A percentile compares a stretch with the other conserved stretches of the same genome.
Evolutionary conservation across 1,140 invertebrate species (phyloP).

Genomic region (Brachionus rubens): DNA sequence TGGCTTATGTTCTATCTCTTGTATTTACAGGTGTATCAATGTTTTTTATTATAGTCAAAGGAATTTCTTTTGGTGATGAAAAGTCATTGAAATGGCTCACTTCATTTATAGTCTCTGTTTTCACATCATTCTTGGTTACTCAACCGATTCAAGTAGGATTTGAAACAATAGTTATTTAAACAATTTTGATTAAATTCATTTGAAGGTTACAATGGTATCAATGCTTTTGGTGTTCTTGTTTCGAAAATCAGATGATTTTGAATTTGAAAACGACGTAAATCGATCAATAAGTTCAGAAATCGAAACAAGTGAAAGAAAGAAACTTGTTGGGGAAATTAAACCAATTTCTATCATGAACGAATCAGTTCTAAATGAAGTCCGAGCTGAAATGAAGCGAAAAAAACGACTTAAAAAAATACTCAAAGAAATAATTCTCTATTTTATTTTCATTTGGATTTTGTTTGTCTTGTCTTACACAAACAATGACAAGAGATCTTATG

Average conservation of each 20-base stretch:
- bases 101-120: slow-evolving; percentile 64
- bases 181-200: no score
- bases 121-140: slow-evolving; percentile 64
- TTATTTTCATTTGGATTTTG: background rate
- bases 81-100: slow-evolving; percentile 65
- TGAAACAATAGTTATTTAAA: no score
- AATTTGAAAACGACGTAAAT: no score
- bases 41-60: slow-evolving; percentile 64
- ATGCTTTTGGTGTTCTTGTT: no score
- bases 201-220: slow-evolving; percentile 59
- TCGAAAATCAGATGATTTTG: no score
- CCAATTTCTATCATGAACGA: no score
- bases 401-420: background rate
- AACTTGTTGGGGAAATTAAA: no score
- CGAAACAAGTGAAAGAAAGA: no score
- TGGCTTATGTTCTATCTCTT: slow-evolving; percentile 63
- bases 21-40: slow-evolving; percentile 59
- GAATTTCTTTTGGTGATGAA: slow-evolving; percentile 64
- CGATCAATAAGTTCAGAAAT: no score
- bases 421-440: slow-evolving; percentile 23
- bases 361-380: slow-evolving; percentile 51
- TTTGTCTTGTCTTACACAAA: slow-evolving; percentile 3
- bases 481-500: background rate
- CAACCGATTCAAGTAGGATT: slow-evolving; percentile 65
- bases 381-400: background rate